Evolutionary conservation across 1,140 invertebrate genomes (phyloP), one percentile per base, ranked within the genome.

Genomic region (Geopemphigus sp.): DNA sequence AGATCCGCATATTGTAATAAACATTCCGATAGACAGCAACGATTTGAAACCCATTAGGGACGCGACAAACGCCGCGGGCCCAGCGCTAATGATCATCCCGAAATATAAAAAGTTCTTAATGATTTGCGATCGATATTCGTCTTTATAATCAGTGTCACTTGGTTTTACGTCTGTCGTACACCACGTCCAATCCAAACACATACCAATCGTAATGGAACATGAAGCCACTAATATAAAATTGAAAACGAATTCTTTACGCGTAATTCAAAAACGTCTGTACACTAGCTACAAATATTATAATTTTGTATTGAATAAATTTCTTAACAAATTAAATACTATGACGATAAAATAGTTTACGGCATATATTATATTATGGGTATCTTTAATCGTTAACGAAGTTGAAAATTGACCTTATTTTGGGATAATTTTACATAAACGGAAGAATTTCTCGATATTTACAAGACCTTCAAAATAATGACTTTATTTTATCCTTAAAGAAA

Each of bases 111-210:
- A 14, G 11, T 6, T 26, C 17, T 47, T 70, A 2, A 8, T 24
- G 14, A 24, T 26, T 29, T 29, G 22, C 24, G 3, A 10, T 26
- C n/a, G 57, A 26, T 50, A 53, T 26, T 19, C 22, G 14, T 17
- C 12, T 5, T 6, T 24, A n/a, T 6, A 22, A 22, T 66, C 39
- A 5, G 4, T 24, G 17, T 66, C 39, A 4, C 47, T 50, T 50
- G n/a, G 22, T 6, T 15, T 15, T 5, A 22, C 12, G 32, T 66
- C 32, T 4, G 32, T 15, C 12, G 0, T 59, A 29, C 5, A 26
- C 47, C 66, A 50, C 22, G 64, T 24, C 64, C 39, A 70, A 14
- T 70, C 66, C 66, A 70, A 26, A 19, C 66, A 70, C 45, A 70
- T 70, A 12, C 66, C 66, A 6, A 70, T 19, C 45, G 66, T 70